Evolutionary conservation across 2,888 invertebrate genomes (phyloP).

Genomic region (Coelogynopora nodosa): DNA sequence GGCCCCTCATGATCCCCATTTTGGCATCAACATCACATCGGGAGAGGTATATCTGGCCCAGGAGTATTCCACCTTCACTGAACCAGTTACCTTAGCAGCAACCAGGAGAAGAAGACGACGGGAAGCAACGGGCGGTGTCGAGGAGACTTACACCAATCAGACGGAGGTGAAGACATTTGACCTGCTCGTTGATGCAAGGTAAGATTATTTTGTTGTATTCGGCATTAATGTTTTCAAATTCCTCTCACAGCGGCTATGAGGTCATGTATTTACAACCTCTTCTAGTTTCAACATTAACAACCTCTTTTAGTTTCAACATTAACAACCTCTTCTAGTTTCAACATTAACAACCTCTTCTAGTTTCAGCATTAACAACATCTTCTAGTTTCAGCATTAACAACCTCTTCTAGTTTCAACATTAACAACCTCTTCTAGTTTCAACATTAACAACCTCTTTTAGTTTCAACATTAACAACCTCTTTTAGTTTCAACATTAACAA

Average conservation of each 20-base stretch:
- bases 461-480: too few relatives aligned
- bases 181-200: background rate
- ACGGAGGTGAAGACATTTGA: background rate
- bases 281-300: too few relatives aligned
- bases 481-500: too few relatives aligned
- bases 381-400: too few relatives aligned
- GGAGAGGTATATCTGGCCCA: slow-evolving; percentile 21
- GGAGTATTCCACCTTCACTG: background rate
- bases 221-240: too few relatives aligned
- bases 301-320: too few relatives aligned
- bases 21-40: background rate
- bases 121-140: background rate
- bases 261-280: too few relatives aligned
- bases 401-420: background rate
- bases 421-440: background rate
- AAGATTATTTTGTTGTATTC: background rate
- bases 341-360: too few relatives aligned
- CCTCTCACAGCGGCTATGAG: too few relatives aligned
- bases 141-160: background rate
- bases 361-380: too few relatives aligned
- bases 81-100: background rate
- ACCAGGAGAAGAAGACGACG: background rate
- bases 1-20: background rate
- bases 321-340: too few relatives aligned
- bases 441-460: background rate